Conservation (phyloP, 2,113 vertebrate genomes). For the Caranx ignobilis region DNA sequence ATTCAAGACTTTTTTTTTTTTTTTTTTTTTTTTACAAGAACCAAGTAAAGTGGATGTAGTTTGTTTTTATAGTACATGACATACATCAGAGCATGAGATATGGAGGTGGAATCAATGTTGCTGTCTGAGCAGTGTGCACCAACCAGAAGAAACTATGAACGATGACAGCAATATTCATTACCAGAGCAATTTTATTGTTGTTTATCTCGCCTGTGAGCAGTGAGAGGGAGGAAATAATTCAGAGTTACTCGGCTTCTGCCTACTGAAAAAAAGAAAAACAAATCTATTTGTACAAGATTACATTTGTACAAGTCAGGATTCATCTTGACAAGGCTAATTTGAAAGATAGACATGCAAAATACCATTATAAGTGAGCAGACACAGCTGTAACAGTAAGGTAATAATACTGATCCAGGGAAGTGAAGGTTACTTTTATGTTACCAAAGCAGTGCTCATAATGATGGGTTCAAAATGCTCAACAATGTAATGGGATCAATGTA, state of each 20-base stretch:
- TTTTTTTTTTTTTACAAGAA: slow-evolving; percentile 5
- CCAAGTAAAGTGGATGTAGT: slow-evolving; percentile 34
- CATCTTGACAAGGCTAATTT: slow-evolving; percentile 25
- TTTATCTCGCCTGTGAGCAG: slow-evolving; percentile 35
- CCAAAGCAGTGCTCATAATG: slow-evolving; percentile 17
- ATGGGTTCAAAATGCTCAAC: slow-evolving; percentile 5
- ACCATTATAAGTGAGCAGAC: slow-evolving; percentile 50
- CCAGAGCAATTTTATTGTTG: slow-evolving; percentile 31
- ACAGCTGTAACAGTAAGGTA: slow-evolving; percentile 57
- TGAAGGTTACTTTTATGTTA: slow-evolving; percentile 46
- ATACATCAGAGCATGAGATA: slow-evolving; percentile 42
- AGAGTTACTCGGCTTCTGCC: slow-evolving; percentile 11
- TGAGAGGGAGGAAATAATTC: neutral
- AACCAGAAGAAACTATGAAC: slow-evolving; percentile 37
- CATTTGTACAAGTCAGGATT: slow-evolving; percentile 24
- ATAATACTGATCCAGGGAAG: slow-evolving; percentile 32
- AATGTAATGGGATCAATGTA: neutral
- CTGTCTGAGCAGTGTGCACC: slow-evolving; percentile 15
- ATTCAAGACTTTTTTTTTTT: neutral
- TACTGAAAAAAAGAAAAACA: slow-evolving; percentile 18
- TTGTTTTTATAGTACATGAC: slow-evolving; percentile 42
- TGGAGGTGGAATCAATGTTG: slow-evolving; percentile 29
- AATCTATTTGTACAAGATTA: slow-evolving; percentile 6
- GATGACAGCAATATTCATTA: slow-evolving; percentile 53
- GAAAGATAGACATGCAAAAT: slow-evolving; percentile 43